Base-by-base conservation (phyloP, 2,888 invertebrate genomes). In the Epistrophella euchroma region DNA sequence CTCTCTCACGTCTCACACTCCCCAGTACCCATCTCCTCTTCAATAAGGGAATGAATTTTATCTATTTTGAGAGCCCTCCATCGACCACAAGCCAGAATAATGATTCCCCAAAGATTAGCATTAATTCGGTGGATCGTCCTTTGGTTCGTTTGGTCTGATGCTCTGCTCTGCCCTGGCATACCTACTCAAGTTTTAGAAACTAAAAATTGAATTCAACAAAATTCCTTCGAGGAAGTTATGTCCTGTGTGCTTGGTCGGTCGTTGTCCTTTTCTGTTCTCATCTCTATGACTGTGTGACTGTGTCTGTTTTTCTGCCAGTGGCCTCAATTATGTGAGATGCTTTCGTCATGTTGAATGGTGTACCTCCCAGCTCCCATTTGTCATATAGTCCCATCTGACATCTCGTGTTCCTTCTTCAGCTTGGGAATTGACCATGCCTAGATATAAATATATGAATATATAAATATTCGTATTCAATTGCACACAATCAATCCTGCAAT, bases 51-150 rank as follows among this genome's bases (percentile, higher is more conserved):
- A 60, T 28, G 60, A 52, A 58, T 55, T 73, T 74, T 64, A 73
- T 70, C 70, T 56, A 73, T 62, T 45, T 40, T 22, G 50, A 71
- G 22, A 64, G 32, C 43, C 37, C 40, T 50, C 37, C 60, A 22
- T 66, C 52, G 35, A 19, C 78, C 83, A 56, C 68, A 83, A 78
- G 79, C 75, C 58, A 58, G 66, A 84, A 75, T 75, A 84, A 84
- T 79, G 71, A 75, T 79, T 84, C 80, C 56, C 68, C 47, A 62
- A 55, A 80, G 84, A 85, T 85, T 80, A 85, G 72, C 84, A 75
- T 85, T 80, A 80, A 85, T 80, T 85, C 84, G 71, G 19, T 62
- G 45, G 74, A 68, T 68, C 68, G 56, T 56, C 40, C 35, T 52
- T 25, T n/a, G 73, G 58, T 28, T 32, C 35, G 19, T 43, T 56